A percentile compares a stretch with the other conserved stretches of the same genome.
phyloP scores from a whole-genome alignment of 2,113 vertebrate genomes.

The Thamnophis sirtalis region DNA sequence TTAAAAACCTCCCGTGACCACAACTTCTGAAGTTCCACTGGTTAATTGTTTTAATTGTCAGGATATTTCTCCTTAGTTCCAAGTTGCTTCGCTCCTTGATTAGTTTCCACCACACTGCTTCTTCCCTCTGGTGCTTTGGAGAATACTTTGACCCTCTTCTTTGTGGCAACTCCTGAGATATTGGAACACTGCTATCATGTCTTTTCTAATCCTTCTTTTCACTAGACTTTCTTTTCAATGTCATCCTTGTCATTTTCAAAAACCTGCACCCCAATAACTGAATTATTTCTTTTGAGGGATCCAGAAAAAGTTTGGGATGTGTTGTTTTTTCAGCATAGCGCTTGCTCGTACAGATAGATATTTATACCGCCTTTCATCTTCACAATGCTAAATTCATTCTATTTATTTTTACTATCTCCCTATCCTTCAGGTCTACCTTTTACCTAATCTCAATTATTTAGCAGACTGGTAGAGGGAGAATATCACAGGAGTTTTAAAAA shows the following conservation, averaged over 20 bases:
- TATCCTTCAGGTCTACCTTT: neutral
- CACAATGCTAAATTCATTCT: neutral
- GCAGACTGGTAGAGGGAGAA: neutral
- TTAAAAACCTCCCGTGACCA: too few species aligned
- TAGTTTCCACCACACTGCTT: too few species aligned
- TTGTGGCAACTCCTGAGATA: too few species aligned
- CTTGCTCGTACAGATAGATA: neutral
- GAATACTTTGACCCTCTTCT: too few species aligned
- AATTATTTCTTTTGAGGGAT: neutral
- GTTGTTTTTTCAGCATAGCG: neutral
- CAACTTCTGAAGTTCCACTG: too few species aligned
- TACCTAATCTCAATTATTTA: neutral
- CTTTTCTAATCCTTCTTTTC: too few species aligned
- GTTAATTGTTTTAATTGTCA: too few species aligned
- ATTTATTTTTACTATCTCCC: neutral
- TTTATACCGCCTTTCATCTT: neutral
- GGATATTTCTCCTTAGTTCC: too few species aligned
- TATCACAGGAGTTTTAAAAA: neutral
- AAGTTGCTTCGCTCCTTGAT: too few species aligned
- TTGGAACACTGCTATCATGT: too few species aligned
- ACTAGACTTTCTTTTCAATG: too few species aligned
- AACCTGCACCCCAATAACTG: neutral
- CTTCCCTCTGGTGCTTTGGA: too few species aligned
- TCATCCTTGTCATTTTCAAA: neutral
- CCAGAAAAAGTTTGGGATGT: neutral